Evolutionary conservation across 2,113 vertebrate genomes (phyloP), one percentile per base, ranked within the genome.

Genomic region (Eubucco bourcierii): DNA sequence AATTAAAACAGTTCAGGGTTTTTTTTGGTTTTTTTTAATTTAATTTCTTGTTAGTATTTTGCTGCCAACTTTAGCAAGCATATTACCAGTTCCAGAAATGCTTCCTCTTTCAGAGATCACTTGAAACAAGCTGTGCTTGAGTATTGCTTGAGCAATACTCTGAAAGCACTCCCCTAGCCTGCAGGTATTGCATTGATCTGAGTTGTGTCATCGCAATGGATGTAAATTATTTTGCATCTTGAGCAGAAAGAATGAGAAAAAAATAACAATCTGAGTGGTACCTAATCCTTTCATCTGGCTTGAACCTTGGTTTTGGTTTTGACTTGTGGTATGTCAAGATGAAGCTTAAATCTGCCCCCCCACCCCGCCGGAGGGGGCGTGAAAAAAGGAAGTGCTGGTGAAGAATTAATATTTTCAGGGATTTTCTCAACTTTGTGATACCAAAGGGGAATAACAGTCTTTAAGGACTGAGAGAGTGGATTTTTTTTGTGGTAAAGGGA

Each of bases 361-460:
- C 14, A 15, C 12, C 37, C n/a, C n/a, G n/a, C n/a, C n/a, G n/a
- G n/a, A n/a, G n/a, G n/a, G n/a, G n/a, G n/a, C n/a, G n/a, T n/a
- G 12, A 44, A 44, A 47, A 21, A 21, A 46, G 41, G 78, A 94
- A 96, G 72, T 77, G 37, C 64, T 53, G 56, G 67, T 67, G 56
- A 84, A 84, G 23, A 60, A 33, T 90, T 89, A 94, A 95, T 3
- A 6, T 67, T 85, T 77, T 91, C 70, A 65, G 91, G 96, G 93
- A 58, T 80, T 96, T 96, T 86, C 80, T 83, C 72, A 78, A 44
- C 60, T 83, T 87, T 67, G 61, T 53, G 64, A 52, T 29, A 61
- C 28, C 24, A 24, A 91, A 95, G 96, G 94, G 95, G 87, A 96
- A 96, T 77, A 91, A 94, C 87, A 72, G 14, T 28, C 17, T 87